Conservation (phyloP, 2,888 invertebrate species). For the Sesia bembeciformis region DNA sequence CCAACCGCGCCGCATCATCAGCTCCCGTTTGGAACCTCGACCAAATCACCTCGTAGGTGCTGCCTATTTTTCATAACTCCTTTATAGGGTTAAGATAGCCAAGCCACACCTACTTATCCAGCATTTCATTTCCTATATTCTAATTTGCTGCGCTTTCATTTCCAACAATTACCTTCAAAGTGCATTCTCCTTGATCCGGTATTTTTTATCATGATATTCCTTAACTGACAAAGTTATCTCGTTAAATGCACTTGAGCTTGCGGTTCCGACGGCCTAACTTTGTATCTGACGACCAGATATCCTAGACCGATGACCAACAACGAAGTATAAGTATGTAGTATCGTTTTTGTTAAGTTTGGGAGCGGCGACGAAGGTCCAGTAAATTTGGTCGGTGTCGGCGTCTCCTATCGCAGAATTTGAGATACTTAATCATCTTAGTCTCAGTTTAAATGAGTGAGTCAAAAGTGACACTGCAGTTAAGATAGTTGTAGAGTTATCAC, state of each 20-base stretch:
- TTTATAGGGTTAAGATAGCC: no score
- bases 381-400: conserved; percentile 3
- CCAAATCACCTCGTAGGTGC: no score
- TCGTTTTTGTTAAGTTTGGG: not conserved
- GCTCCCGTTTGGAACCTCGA: no score
- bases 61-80: no score
- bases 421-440: conserved; percentile 30
- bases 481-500: not conserved
- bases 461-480: conserved; percentile 9
- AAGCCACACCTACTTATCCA: no score
- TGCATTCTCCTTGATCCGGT: not conserved
- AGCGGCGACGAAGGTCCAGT: not conserved
- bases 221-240: conserved; percentile 53
- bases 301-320: conserved; percentile 16
- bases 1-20: no score
- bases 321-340: not conserved
- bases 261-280: conserved; percentile 36
- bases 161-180: no score
- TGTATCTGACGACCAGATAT: conserved; percentile 19
- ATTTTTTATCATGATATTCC: conserved; percentile 32
- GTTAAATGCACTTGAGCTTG: conserved; percentile 61
- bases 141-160: no score
- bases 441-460: conserved; percentile 16
- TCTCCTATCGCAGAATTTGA: conserved; percentile 20
- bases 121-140: no score